A percentile compares a stretch with the other conserved stretches of the same genome.
Evolutionary conservation across 23 tunicate species (phyloP).

Genomic region (Oikopleura dioica): DNA sequence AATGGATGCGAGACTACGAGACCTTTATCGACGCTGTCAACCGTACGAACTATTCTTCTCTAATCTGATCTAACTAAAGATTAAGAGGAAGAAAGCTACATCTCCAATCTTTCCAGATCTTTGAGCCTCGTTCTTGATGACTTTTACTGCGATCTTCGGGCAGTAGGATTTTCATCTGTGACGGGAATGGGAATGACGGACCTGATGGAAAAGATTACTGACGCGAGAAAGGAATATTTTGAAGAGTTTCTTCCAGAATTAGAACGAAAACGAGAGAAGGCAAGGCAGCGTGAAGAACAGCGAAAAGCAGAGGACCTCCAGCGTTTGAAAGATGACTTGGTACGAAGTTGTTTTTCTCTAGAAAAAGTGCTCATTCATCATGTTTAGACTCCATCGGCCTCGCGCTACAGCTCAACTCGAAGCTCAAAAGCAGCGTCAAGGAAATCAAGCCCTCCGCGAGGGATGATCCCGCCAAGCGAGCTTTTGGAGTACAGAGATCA

Average conservation of each 20-base stretch:
- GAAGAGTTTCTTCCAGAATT: neutral
- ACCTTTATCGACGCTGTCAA: slow-evolving; percentile 54
- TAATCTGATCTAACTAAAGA: too few relatives aligned
- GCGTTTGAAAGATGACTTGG: neutral
- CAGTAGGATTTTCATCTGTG: slow-evolving; percentile 82
- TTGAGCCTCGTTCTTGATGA: slow-evolving; percentile 92
- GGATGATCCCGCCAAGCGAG: neutral
- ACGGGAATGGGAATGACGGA: slow-evolving; percentile 67
- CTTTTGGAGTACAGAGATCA: neutral
- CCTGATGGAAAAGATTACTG: slow-evolving; percentile 35
- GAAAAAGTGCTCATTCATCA: too few relatives aligned
- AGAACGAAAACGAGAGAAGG: neutral
- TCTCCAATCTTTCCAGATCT: slow-evolving; percentile 59
- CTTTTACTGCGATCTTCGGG: slow-evolving; percentile 33
- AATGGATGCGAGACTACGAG: slow-evolving; percentile 83
- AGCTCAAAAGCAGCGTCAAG: neutral
- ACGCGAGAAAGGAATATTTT: slow-evolving; percentile 64
- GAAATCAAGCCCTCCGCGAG: neutral
- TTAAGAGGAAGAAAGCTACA: slow-evolving; percentile 40
- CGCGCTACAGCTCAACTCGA: neutral
- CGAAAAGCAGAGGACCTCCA: neutral
- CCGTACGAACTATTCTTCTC: too few relatives aligned
- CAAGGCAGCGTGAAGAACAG: neutral
- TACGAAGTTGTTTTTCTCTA: too few relatives aligned
- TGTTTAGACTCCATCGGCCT: slow-evolving; percentile 10